These are phyloP conservation scores for Hiodon alosoides DNA, from an alignment of 2,113 vertebrate species.

Conservation along the genomic window DNA sequence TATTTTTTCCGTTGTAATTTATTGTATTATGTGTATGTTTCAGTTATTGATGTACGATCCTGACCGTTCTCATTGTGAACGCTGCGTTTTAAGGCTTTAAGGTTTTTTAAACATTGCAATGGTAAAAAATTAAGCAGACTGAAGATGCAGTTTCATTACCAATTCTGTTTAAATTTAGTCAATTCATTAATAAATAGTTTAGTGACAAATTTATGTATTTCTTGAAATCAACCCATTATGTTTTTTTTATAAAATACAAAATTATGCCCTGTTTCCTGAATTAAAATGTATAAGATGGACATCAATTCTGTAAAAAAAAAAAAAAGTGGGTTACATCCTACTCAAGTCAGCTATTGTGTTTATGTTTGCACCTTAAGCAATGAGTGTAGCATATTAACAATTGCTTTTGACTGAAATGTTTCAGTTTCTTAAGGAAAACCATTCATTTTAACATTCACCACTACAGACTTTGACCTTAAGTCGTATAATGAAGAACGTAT, in stretches of 20 bases:
- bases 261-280: constrained; percentile 31
- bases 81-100: constrained; percentile 43
- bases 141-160: constrained; percentile 31
- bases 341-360: no score
- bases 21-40: constrained; percentile 35
- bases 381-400: no score
- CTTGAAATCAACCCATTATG: constrained; percentile 71
- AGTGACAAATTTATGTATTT: constrained; percentile 72
- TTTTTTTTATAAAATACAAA: constrained; percentile 75
- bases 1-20: constrained; percentile 43
- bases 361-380: no score
- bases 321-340: no score
- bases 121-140: constrained; percentile 46
- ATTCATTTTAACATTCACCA: no score
- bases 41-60: constrained; percentile 34
- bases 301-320: neutral
- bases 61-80: constrained; percentile 46
- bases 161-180: no score
- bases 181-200: constrained; percentile 55
- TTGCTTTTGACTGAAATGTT: no score
- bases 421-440: no score
- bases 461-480: no score
- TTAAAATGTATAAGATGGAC: neutral
- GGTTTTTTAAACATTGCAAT: constrained; percentile 22
- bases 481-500: no score